phyloP scores from a whole-genome alignment of 2,113 vertebrate genomes.

The Calidris pygmaea region DNA sequence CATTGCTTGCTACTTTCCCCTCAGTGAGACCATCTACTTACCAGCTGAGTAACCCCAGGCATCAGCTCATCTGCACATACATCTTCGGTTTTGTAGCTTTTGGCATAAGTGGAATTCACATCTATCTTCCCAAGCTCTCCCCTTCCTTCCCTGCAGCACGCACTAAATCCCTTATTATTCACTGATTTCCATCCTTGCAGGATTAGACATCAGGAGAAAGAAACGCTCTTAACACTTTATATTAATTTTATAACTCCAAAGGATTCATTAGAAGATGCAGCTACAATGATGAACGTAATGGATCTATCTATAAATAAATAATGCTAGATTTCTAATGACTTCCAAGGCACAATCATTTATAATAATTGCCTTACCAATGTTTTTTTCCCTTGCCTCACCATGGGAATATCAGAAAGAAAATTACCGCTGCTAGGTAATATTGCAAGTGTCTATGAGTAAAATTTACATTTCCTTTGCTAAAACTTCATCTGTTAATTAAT shows the following conservation, averaged over 20 bases:
- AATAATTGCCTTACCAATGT: background rate
- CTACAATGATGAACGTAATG: background rate
- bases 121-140: background rate
- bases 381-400: background rate
- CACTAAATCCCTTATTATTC: constrained; percentile 5
- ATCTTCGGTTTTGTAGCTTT: background rate
- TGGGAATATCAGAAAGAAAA: constrained; percentile 4
- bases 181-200: background rate
- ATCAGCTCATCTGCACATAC: background rate
- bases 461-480: constrained; percentile 9
- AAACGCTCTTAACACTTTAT: background rate
- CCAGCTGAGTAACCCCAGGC: background rate
- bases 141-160: background rate
- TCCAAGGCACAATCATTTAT: background rate
- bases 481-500: background rate
- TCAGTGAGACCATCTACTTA: background rate
- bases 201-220: background rate
- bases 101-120: background rate
- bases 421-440: background rate
- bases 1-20: background rate
- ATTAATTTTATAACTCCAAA: background rate
- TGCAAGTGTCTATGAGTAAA: background rate
- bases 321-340: constrained; percentile 2
- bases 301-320: constrained; percentile 8
- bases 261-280: background rate